These are phyloP conservation scores for Hirtodrosophila duncani DNA, from an alignment of 2,888 invertebrate genomes.

Conservation along the genomic window DNA sequence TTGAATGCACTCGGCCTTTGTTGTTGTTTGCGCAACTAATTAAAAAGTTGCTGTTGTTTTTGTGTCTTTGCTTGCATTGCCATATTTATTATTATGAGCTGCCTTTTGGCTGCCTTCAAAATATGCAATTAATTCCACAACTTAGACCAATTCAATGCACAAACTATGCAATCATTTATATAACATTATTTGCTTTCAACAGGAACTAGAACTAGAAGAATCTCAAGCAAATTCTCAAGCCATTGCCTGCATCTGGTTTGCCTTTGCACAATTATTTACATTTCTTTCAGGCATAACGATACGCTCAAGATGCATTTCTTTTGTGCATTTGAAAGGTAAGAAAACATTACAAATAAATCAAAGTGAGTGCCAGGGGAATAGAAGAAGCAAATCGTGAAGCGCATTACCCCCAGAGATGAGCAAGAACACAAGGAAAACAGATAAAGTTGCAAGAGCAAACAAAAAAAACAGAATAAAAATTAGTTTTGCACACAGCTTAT, in stretches of 20 bases:
- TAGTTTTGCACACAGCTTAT: slow-evolving; percentile 9
- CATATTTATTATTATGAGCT: slow-evolving; percentile 35
- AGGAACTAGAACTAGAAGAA: too few species aligned
- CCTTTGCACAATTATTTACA: slow-evolving; percentile 58
- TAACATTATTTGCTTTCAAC: too few species aligned
- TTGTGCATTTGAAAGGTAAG: slow-evolving; percentile 62
- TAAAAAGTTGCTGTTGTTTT: slow-evolving; percentile 52
- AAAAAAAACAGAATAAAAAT: slow-evolving; percentile 12
- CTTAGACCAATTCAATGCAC: slow-evolving; percentile 40
- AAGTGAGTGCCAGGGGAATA: slow-evolving; percentile 41
- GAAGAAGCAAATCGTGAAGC: background rate
- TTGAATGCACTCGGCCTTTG: slow-evolving; percentile 26
- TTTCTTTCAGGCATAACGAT: slow-evolving; percentile 47
- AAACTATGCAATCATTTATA: slow-evolving; percentile 47
- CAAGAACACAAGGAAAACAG: slow-evolving; percentile 17
- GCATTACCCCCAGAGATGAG: slow-evolving; percentile 18
- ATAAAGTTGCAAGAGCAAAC: slow-evolving; percentile 33
- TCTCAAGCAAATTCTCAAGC: too few species aligned
- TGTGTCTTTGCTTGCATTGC: slow-evolving; percentile 19
- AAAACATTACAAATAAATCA: slow-evolving; percentile 58
- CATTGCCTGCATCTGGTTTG: too few species aligned
- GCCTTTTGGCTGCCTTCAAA: slow-evolving; percentile 38
- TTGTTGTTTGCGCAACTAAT: slow-evolving; percentile 53
- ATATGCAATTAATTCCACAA: slow-evolving; percentile 56
- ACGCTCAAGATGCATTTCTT: slow-evolving; percentile 26